Evolutionary conservation across 2,113 vertebrate species (phyloP).

Genomic region (Saimiri boliviensis): DNA sequence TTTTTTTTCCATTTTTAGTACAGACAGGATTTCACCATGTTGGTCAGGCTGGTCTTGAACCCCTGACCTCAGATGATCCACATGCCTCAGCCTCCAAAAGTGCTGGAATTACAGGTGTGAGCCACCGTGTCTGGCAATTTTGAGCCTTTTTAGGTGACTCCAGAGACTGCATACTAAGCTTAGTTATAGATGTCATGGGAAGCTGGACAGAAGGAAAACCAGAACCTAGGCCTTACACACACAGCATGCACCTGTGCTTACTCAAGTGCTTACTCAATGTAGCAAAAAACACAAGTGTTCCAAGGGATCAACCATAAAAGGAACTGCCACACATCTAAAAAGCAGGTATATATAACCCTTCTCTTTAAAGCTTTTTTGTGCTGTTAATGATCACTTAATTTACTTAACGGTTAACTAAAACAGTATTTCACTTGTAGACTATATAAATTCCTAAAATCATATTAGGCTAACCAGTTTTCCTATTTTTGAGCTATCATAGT

Average conservation of each 20-base stretch:
- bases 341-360: no score
- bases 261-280: neutral
- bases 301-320: neutral
- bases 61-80: no score
- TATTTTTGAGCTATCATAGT: slow-evolving; percentile 9
- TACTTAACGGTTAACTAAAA: neutral
- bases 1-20: no score
- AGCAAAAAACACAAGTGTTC: neutral
- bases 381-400: neutral
- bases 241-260: neutral
- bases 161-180: neutral
- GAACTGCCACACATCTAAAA: neutral
- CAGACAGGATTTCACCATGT: no score
- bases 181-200: neutral
- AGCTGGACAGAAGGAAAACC: neutral
- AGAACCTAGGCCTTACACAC: neutral
- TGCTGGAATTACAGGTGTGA: no score
- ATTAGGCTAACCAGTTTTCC: neutral
- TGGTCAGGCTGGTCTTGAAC: no score
- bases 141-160: neutral
- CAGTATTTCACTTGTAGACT: neutral
- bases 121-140: no score
- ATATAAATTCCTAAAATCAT: neutral
- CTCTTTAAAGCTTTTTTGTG: neutral
- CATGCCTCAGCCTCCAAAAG: neutral